Conservation (phyloP, 2,888 invertebrate genomes). For the Sycophila texana region DNA sequence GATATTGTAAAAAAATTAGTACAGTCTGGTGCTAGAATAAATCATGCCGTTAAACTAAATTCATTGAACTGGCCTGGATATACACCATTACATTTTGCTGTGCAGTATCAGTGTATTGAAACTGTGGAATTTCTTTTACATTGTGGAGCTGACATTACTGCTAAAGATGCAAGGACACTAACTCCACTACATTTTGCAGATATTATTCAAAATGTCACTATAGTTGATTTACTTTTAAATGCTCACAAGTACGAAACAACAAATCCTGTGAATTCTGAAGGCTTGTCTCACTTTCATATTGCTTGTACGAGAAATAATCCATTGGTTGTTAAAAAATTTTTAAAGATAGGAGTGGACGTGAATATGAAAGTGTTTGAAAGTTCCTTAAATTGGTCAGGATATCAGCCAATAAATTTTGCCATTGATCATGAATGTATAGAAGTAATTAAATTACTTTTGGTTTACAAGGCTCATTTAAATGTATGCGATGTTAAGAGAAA, state of each 20-base stretch:
- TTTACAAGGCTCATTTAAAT: slow-evolving; percentile 10
- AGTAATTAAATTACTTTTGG: slow-evolving; percentile 21
- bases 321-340: not conserved
- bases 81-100: slow-evolving; percentile 35
- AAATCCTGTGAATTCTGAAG: slow-evolving; percentile 30
- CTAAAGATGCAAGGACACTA: slow-evolving; percentile 4
- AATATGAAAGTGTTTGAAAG: slow-evolving; percentile 19
- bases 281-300: slow-evolving; percentile 36
- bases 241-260: slow-evolving; percentile 11
- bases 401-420: slow-evolving; percentile 23
- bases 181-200: slow-evolving; percentile 30
- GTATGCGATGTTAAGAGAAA: not conserved
- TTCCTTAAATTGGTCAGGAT: slow-evolving; percentile 13
- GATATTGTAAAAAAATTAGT: slow-evolving; percentile 33
- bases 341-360: slow-evolving; percentile 18
- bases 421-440: slow-evolving; percentile 26
- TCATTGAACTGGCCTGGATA: slow-evolving; percentile 23
- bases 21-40: slow-evolving; percentile 10
- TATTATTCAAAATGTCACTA: not conserved
- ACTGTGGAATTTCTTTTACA: slow-evolving; percentile 34
- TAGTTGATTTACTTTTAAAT: slow-evolving; percentile 25
- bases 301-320: slow-evolving; percentile 35
- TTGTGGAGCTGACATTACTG: slow-evolving; percentile 33
- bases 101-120: slow-evolving; percentile 19
- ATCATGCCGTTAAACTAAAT: slow-evolving; percentile 1